Conservation (phyloP, 2,888 invertebrate species). For the Eupithecia subumbrata region DNA sequence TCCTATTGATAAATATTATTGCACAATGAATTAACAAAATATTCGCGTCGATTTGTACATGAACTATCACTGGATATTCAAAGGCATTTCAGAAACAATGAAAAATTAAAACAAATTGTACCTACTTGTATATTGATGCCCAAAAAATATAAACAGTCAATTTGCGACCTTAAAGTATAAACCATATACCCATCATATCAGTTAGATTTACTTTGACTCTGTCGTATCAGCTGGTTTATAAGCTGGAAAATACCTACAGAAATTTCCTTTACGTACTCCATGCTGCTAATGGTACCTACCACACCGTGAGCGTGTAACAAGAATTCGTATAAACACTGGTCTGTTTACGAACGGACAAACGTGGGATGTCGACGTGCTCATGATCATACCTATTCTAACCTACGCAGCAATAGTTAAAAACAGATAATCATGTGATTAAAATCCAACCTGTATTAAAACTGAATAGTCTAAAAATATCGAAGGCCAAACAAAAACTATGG, state of each 20-base stretch:
- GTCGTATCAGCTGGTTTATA: not conserved
- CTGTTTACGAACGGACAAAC: slow-evolving; percentile 21
- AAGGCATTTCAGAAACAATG: not conserved
- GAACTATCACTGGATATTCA: not conserved
- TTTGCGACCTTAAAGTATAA: not conserved
- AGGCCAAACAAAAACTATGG: slow-evolving; percentile 8
- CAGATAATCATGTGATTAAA: slow-evolving; percentile 23
- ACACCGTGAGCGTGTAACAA: slow-evolving; percentile 11
- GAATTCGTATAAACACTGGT: slow-evolving; percentile 26
- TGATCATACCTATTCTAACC: slow-evolving; percentile 15
- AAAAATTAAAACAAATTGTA: not conserved
- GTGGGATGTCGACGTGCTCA: slow-evolving; percentile 28
- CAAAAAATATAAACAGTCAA: not conserved
- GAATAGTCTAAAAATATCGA: slow-evolving; percentile 8
- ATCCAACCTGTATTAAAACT: slow-evolving; percentile 5
- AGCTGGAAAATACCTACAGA: not conserved
- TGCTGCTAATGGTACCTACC: slow-evolving; percentile 1
- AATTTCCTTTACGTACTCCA: not conserved
- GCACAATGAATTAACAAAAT: not conserved
- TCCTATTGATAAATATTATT: not conserved
- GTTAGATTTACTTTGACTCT: not conserved
- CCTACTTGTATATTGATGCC: not conserved
- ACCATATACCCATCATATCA: not conserved
- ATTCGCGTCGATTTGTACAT: not conserved
- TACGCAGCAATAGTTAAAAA: slow-evolving; percentile 27